Percentiles rank a stretch among this genome's conserved stretches.
phyloP scores from a whole-genome alignment of 2,797 vertebrate species.

The Lemur catta region DNA sequence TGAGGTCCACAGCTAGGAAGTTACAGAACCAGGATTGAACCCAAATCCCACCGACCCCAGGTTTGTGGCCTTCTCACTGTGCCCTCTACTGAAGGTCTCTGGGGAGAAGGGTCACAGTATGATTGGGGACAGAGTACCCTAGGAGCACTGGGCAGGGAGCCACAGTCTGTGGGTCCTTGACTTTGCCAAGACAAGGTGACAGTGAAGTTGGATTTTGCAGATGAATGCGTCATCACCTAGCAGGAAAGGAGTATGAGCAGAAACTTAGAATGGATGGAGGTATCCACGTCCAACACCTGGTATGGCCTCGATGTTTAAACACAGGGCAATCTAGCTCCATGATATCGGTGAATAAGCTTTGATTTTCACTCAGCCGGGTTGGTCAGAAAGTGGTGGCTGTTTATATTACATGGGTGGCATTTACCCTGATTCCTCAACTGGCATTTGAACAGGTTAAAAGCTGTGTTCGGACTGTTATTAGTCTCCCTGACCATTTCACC shows the following conservation, averaged over 20 bases:
- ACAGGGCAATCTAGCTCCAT: accelerated
- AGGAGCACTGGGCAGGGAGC: neutral
- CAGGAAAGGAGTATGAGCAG: neutral
- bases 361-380: neutral
- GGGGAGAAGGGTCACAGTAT: neutral
- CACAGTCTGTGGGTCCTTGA: neutral
- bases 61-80: neutral
- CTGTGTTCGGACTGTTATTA: neutral
- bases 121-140: neutral
- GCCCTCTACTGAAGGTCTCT: neutral
- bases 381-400: neutral
- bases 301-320: neutral
- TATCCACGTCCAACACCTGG: no score
- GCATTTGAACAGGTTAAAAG: neutral
- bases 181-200: neutral
- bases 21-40: neutral
- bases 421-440: neutral
- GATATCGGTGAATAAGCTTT: neutral
- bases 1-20: neutral
- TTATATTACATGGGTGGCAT: neutral
- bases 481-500: neutral
- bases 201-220: neutral
- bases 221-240: neutral
- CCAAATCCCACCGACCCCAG: neutral
- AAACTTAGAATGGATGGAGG: neutral